These are phyloP conservation scores for Mobula birostris DNA, from an alignment of 2,113 vertebrate species.

Conservation along the genomic window DNA sequence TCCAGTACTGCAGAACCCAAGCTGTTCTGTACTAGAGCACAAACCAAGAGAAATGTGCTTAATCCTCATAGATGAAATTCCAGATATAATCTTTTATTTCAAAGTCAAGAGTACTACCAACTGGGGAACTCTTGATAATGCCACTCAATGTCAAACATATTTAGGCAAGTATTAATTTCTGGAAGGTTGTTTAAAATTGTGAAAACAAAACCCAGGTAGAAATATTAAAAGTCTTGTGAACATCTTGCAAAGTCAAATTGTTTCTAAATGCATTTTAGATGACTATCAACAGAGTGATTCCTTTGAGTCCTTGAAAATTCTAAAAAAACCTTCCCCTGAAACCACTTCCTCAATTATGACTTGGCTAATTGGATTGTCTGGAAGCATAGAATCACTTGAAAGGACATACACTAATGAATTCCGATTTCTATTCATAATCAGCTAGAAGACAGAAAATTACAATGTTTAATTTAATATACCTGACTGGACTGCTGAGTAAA, in stretches of 20 bases:
- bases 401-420: conserved; percentile 20
- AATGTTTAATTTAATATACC: conserved; percentile 31
- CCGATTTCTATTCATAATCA: conserved; percentile 24
- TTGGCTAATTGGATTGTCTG: conserved; percentile 34
- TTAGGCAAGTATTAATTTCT: neutral
- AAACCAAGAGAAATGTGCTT: no score
- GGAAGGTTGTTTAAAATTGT: neutral
- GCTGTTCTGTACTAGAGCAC: no score
- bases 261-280: neutral
- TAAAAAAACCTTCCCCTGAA: conserved; percentile 11
- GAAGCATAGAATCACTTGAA: conserved; percentile 15
- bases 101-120: neutral
- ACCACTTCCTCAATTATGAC: conserved; percentile 23
- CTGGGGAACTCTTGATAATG: no score
- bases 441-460: neutral
- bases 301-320: conserved; percentile 1
- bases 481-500: neutral
- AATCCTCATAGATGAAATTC: no score
- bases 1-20: no score
- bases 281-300: neutral
- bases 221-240: neutral
- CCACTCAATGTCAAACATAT: neutral
- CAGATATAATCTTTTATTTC: no score
- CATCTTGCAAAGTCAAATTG: neutral
- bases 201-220: neutral